Evolutionary conservation across 2,113 vertebrate genomes (phyloP), one percentile per base, ranked within the genome.

Genomic region (Deroptyus accipitrinus): DNA sequence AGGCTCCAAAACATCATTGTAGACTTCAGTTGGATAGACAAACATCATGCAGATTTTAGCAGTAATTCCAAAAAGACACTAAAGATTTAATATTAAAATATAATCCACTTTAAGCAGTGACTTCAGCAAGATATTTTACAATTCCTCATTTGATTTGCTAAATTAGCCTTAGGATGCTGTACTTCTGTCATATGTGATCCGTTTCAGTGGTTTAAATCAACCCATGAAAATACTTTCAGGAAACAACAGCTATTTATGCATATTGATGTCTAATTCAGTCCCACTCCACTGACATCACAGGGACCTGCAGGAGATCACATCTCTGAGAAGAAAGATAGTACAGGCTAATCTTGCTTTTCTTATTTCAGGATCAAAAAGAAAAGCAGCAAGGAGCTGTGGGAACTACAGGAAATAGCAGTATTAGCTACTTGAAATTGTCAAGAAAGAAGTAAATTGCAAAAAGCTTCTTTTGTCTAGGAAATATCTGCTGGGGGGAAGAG

Each of bases 291-390:
- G 1, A 74, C 83, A 93, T 86, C 72, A 92, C 46, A 92, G 64
- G 31, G 61, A 91, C 52, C 83, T 57, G 52, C 83, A 91, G 73
- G 90, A 96, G 88, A 93, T 87, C 39, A 76, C 75, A 75, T 61
- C 68, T 88, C 76, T 49, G 39, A 92, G 64, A 83, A 80, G 42
- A 70, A 69, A 64, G 61, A 61, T 3, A 75, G 91, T 3, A 4
- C 35, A 94, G 42, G 30, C 52, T 70, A 81, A 76, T 93, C 66
- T 75, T 49, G 39, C 49, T 94, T 81, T 93, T 86, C 64, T 79
- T 75, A 75, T 78, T 92, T 88, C 54, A 68, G 27, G 66, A 96
- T 93, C 81, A 95, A 95, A 96, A 57, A 59, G 44, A 79, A 92
- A 93, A 84, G 51, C 85, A 90, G 78, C 87, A 83, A 92, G 88